Base-by-base conservation (phyloP, 2,888 invertebrate species). In the Apoderus coryli region DNA sequence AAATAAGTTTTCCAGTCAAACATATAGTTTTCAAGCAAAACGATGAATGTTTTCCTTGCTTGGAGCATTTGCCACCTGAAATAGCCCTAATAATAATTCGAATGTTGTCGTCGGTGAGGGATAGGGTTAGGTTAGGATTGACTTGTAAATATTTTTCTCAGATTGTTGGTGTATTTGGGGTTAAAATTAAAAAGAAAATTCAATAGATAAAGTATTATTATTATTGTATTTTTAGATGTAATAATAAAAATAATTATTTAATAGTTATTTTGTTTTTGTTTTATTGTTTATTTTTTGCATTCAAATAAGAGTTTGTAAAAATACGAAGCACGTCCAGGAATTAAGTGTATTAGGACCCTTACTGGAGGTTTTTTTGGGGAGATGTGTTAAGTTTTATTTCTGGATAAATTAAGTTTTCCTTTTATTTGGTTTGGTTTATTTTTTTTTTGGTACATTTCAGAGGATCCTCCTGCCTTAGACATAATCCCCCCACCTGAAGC, bases 1-100 rank as follows among this genome's bases (percentile, higher is more conserved):
- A 36, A 6, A 48, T 59, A 25, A 44, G 49, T 6, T 48, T 45
- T 41, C 50, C 51, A 2, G 47, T 47, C 1, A 57, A 53, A 43
- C 38, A 38, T 30, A 36, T 38, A 7, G 38, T 40, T 16, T 36
- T 40, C 10, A 36, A 33, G 25, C 36, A 35, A 31, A 35, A 37
- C 25, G 22, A 27, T 3, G 29, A 37, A 23, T 16, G 32, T 13
- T 29, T 37, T 6, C 32, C 36, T 10, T 40, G 36, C 25, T 30
- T 40, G 2, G 39, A 37, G 16, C 38, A 41, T 26, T 27, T 44
- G 15, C 44, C 44, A 14, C 26, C 27, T 16, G 44, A 44, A 32
- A 27, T 44, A 15, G 9, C 41, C n/a, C 31, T 36, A 12, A 29
- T 38, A 10, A 39, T 44, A 24, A 37, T 39, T 32, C 29, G 19